Evolutionary conservation across 2,797 vertebrate genomes (phyloP).

Genomic region (Cuniculus paca): DNA sequence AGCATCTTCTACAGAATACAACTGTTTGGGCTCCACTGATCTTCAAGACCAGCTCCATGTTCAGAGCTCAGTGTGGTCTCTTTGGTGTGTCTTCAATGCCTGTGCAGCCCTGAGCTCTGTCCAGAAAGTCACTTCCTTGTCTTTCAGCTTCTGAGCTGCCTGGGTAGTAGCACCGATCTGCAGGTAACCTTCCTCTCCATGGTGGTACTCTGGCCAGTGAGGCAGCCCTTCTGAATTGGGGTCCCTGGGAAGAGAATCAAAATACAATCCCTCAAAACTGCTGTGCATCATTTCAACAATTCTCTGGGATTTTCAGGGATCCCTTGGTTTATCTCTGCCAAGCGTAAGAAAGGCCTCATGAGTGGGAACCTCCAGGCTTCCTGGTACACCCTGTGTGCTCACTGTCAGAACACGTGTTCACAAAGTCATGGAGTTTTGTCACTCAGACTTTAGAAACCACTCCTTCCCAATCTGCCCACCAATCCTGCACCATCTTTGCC

Average conservation of each 20-base stretch:
- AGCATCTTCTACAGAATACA: not conserved
- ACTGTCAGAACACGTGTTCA: not conserved
- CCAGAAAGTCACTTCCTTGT: not conserved
- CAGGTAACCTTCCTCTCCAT: constrained; percentile 50
- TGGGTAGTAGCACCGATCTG: not conserved
- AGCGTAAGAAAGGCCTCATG: not conserved
- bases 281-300: not conserved
- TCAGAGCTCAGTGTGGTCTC: constrained; percentile 24
- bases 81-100: not conserved
- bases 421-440: too few relatives aligned
- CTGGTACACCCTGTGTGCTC: not conserved
- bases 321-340: not conserved
- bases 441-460: not conserved
- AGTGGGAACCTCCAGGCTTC: not conserved
- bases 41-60: rapidly evolving
- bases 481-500: not conserved
- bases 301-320: not conserved
- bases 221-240: constrained; percentile 81
- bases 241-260: not conserved
- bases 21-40: too few relatives aligned
- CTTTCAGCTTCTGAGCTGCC: not conserved
- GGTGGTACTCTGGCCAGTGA: constrained; percentile 90
- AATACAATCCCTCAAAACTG: not conserved
- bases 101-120: not conserved
- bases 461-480: not conserved